Evolutionary conservation across 2,113 vertebrate species (phyloP).

Genomic region (Neofelis nebulosa): DNA sequence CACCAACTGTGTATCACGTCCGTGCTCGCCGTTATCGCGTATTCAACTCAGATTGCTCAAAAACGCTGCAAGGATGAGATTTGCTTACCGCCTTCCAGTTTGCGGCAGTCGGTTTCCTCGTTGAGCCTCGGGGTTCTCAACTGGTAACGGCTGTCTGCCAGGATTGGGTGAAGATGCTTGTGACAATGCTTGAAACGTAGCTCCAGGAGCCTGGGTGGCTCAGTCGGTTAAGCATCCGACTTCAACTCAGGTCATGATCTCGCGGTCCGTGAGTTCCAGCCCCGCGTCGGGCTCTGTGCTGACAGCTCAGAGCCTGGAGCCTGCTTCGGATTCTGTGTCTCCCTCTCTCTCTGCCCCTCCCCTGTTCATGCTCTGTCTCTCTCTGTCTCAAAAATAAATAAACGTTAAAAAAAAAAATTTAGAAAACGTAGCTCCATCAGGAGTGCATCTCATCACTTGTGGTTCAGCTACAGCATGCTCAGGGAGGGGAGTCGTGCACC

Average conservation of each 20-base stretch:
- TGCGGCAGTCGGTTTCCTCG: background rate
- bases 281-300: too few species aligned
- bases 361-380: too few species aligned
- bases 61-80: background rate
- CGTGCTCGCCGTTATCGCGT: background rate
- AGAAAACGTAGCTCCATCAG: too few species aligned
- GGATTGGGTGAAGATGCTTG: background rate
- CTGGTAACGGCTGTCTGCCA: background rate
- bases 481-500: background rate
- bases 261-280: rapidly evolving
- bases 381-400: too few species aligned
- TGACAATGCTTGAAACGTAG: background rate
- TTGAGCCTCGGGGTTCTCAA: background rate
- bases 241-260: too few species aligned
- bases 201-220: too few species aligned
- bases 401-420: too few species aligned
- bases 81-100: background rate
- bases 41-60: background rate
- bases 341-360: too few species aligned
- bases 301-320: too few species aligned
- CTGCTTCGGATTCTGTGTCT: too few species aligned
- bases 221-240: too few species aligned
- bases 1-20: background rate
- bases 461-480: background rate
- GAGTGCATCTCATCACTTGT: background rate